Percentiles rank a stretch among this genome's conserved stretches.
These are phyloP conservation scores for Todus mexicanus DNA, from an alignment of 2,797 vertebrate genomes.

Conservation along the genomic window DNA sequence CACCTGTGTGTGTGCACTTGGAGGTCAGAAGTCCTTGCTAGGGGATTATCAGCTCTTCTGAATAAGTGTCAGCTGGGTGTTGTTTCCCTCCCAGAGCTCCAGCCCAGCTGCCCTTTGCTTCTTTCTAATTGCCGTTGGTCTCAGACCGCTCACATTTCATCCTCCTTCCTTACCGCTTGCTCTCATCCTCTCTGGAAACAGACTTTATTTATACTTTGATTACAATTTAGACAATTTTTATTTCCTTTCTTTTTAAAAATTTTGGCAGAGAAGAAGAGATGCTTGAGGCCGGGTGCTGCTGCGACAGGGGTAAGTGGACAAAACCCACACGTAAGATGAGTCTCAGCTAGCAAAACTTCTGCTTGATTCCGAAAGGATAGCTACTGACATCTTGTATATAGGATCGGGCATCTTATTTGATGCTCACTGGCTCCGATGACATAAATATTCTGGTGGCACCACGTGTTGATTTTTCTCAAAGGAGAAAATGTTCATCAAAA, in stretches of 20 bases:
- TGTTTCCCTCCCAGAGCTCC: not conserved
- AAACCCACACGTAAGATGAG: fast-evolving
- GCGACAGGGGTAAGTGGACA: not conserved
- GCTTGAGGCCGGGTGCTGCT: not conserved
- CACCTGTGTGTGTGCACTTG: not conserved
- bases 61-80: not conserved
- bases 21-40: not conserved
- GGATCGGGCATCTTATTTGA: not conserved
- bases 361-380: not conserved
- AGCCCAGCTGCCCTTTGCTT: not conserved
- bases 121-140: not conserved
- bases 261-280: not conserved
- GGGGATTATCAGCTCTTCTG: not conserved
- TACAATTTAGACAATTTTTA: not conserved
- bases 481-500: not conserved
- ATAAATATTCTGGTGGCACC: not conserved
- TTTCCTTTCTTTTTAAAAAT: not conserved
- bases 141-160: not conserved
- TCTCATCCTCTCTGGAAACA: not conserved
- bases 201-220: not conserved
- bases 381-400: not conserved
- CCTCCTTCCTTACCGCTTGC: not conserved
- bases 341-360: not conserved
- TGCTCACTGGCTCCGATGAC: not conserved
- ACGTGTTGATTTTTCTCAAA: not conserved